Evolutionary conservation across 2,113 vertebrate species (phyloP).

Genomic region (Agapornis roseicollis): DNA sequence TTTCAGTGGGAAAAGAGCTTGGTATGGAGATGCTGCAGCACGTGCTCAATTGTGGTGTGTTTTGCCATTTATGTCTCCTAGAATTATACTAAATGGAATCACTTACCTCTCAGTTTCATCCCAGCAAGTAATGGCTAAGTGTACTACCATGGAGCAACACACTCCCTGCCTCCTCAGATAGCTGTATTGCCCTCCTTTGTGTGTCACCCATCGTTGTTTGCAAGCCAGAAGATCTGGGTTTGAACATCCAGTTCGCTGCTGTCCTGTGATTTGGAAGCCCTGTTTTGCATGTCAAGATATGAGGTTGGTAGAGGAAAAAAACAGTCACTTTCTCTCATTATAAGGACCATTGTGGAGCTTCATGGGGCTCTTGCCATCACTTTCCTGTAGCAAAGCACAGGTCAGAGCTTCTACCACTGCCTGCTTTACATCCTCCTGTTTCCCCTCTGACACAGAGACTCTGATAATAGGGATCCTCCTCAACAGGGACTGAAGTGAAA

Average conservation of each 20-base stretch:
- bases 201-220: background rate
- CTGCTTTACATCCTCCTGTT: background rate
- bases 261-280: background rate
- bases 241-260: background rate
- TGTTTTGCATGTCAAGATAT: background rate
- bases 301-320: background rate
- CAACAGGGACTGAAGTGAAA: background rate
- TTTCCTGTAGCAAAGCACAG: background rate
- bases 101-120: background rate
- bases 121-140: background rate
- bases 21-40: background rate
- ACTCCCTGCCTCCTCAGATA: background rate
- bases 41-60: fast-evolving
- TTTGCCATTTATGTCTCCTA: background rate
- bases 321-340: background rate
- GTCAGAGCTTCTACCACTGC: background rate
- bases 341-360: background rate
- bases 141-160: background rate
- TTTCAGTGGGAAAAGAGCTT: background rate
- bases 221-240: background rate
- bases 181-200: fast-evolving
- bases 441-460: background rate
- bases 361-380: background rate
- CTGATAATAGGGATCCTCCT: background rate
- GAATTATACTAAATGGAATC: fast-evolving